Conservation (phyloP, 37 sponge, comb jelly and placozoan species). For the Trichoplax adhaerens region DNA sequence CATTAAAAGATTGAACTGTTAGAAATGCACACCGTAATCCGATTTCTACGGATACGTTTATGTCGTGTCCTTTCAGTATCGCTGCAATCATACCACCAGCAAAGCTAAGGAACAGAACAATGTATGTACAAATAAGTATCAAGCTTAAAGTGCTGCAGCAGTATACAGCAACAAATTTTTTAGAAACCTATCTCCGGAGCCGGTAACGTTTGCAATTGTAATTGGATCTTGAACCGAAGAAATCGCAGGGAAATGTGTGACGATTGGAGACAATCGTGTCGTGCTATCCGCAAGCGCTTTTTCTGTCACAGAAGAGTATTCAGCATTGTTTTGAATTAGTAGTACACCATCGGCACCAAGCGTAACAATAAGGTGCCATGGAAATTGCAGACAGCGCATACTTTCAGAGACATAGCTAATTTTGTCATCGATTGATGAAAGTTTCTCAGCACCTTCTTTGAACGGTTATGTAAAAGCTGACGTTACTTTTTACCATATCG, state of each 20-base stretch:
- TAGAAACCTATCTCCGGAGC: constrained; percentile 68
- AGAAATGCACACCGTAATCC: constrained; percentile 50
- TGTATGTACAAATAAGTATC: neutral
- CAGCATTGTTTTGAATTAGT: constrained; percentile 1
- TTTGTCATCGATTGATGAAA: too few relatives aligned
- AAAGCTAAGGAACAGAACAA: constrained; percentile 31
- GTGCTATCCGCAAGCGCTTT: neutral
- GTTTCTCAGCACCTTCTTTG: constrained; percentile 18
- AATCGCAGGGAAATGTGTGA: constrained; percentile 36
- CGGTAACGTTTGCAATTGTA: constrained; percentile 55
- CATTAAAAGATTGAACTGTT: constrained; percentile 1
- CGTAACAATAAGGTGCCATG: constrained; percentile 28
- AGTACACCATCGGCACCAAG: constrained; percentile 71
- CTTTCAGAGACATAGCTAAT: neutral
- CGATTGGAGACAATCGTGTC: neutral
- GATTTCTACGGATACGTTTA: constrained; percentile 30
- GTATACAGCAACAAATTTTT: neutral
- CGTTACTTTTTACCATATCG: neutral
- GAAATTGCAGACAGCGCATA: neutral
- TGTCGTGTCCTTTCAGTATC: constrained; percentile 15
- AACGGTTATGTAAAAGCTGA: neutral
- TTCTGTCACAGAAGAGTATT: neutral
- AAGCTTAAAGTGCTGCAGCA: neutral
- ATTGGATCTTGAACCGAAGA: constrained; percentile 21
- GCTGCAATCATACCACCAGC: constrained; percentile 39